phyloP scores from a whole-genome alignment of 2,797 vertebrate species.

The Phoebastria nigripes region DNA sequence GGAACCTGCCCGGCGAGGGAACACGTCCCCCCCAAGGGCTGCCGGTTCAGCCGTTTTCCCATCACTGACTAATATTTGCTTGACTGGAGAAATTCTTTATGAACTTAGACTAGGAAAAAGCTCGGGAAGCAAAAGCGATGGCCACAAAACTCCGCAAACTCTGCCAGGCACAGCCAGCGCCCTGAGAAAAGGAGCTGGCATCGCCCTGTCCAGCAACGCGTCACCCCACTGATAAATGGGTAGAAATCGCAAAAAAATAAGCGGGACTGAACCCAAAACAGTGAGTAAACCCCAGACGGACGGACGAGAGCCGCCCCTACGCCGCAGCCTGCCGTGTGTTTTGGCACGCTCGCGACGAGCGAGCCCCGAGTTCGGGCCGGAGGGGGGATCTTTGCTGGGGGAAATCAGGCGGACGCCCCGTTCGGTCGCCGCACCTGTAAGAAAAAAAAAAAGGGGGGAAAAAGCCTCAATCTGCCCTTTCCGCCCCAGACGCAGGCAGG shows the following conservation, averaged over 20 bases:
- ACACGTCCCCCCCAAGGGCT: neutral
- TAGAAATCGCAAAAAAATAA: neutral
- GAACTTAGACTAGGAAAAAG: neutral
- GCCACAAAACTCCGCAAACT: neutral
- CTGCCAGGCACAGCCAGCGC: neutral
- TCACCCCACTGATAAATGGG: neutral
- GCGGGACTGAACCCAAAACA: neutral
- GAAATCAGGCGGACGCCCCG: fast-evolving
- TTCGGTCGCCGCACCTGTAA: neutral
- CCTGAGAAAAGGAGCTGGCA: neutral
- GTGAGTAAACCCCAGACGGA: neutral
- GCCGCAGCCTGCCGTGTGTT: neutral
- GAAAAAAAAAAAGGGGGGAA: neutral
- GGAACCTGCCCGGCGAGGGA: neutral
- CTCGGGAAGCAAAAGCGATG: neutral
- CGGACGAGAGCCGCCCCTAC: neutral
- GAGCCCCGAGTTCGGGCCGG: neutral
- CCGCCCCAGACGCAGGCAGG: no score
- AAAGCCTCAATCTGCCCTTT: neutral
- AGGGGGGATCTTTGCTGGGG: neutral
- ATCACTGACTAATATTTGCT: neutral
- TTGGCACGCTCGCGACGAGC: fast-evolving
- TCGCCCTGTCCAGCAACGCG: neutral
- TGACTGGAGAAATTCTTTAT: neutral
- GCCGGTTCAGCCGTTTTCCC: neutral